phyloP scores from a whole-genome alignment of 1,140 invertebrate species.

The Bombus sylvicola region DNA sequence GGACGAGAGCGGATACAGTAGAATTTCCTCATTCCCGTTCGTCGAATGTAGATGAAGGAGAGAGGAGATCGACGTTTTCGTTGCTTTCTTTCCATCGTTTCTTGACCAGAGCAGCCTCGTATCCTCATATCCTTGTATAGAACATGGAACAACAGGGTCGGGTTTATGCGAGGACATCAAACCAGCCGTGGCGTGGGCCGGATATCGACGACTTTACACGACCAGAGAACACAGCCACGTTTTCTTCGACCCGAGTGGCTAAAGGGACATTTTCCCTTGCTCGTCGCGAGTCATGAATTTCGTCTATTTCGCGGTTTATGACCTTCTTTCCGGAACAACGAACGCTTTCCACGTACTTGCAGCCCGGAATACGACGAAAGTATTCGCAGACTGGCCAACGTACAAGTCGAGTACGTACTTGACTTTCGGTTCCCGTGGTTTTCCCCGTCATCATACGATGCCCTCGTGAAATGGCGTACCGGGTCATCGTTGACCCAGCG shows the following conservation, averaged over 20 bases:
- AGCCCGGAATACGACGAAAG: slow-evolving; percentile 9
- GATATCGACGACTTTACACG: slow-evolving; percentile 64
- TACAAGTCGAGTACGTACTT: slow-evolving; percentile 14
- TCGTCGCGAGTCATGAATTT: slow-evolving; percentile 57
- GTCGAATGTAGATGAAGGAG: background rate
- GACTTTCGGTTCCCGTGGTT: slow-evolving; percentile 1
- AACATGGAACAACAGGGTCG: slow-evolving; percentile 30
- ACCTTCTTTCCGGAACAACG: slow-evolving; percentile 54
- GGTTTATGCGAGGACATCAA: slow-evolving; percentile 68
- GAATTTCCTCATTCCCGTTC: slow-evolving; percentile 44
- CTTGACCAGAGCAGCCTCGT: background rate
- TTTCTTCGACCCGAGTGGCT: slow-evolving; percentile 1
- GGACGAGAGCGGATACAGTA: slow-evolving; percentile 1
- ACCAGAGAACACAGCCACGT: background rate
- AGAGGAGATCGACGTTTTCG: slow-evolving; percentile 37
- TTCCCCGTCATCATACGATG: background rate
- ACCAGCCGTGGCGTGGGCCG: slow-evolving; percentile 55
- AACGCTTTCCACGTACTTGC: slow-evolving; percentile 48
- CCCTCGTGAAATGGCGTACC: background rate
- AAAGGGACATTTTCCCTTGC: slow-evolving; percentile 31
- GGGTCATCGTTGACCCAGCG: background rate
- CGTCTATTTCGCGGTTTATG: slow-evolving; percentile 62
- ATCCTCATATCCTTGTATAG: background rate
- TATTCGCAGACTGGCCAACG: slow-evolving; percentile 23
- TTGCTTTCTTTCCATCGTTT: background rate